These are phyloP conservation scores for Drosophila buzzatii DNA, from an alignment of 2,888 invertebrate species.

Conservation along the genomic window DNA sequence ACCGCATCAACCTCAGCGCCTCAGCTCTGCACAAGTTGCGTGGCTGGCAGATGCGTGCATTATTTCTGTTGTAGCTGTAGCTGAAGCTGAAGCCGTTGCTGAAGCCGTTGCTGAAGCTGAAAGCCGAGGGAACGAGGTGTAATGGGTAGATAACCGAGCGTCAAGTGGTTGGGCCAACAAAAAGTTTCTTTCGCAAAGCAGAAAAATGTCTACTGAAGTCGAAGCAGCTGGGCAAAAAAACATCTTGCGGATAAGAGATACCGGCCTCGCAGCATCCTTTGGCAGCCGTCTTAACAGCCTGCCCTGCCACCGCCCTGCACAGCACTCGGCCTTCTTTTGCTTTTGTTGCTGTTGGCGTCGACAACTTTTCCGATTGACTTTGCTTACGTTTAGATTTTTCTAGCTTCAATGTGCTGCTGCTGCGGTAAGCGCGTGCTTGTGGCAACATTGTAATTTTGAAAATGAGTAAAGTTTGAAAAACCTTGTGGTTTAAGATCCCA, in stretches of 20 bases:
- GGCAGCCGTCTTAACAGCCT: background rate
- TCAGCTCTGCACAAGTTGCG: slow-evolving; percentile 35
- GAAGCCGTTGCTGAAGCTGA: background rate
- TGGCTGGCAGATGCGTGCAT: slow-evolving; percentile 72
- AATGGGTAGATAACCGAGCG: slow-evolving; percentile 60
- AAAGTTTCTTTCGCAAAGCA: slow-evolving; percentile 69
- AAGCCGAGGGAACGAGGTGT: slow-evolving; percentile 1
- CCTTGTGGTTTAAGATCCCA: slow-evolving; percentile 63
- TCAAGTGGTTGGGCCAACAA: slow-evolving; percentile 77
- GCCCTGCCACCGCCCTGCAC: background rate
- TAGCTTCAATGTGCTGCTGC: slow-evolving; percentile 46
- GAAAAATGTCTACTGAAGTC: slow-evolving; percentile 73
- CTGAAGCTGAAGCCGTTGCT: too few relatives aligned
- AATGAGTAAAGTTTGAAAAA: slow-evolving; percentile 83
- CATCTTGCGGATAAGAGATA: slow-evolving; percentile 49
- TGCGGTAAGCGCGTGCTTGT: slow-evolving; percentile 72
- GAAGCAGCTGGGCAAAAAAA: slow-evolving; percentile 59
- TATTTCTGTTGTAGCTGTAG: slow-evolving; percentile 42
- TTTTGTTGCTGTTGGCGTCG: slow-evolving; percentile 53
- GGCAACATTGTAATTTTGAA: slow-evolving; percentile 84
- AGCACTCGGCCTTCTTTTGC: slow-evolving; percentile 53
- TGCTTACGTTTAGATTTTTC: slow-evolving; percentile 82
- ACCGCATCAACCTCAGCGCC: slow-evolving; percentile 79
- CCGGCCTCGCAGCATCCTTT: slow-evolving; percentile 44
- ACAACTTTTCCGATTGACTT: slow-evolving; percentile 83